Evolutionary conservation across 2,113 vertebrate species (phyloP).

Genomic region (Tragulus kanchil): DNA sequence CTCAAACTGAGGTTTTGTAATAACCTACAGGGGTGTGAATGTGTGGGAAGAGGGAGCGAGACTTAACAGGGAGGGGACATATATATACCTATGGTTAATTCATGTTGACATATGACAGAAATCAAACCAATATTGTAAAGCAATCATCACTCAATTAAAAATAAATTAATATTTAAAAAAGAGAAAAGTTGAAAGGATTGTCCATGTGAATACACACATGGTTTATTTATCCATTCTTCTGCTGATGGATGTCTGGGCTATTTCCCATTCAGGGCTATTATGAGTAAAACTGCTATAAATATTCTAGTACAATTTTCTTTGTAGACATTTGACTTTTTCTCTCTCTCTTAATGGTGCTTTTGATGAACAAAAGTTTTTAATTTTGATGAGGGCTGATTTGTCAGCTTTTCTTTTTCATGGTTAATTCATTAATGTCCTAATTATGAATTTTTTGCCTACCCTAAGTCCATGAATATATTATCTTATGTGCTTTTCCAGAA

Average conservation of each 20-base stretch:
- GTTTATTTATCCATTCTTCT: not conserved
- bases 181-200: not conserved
- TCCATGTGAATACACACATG: not conserved
- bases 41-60: too few species aligned
- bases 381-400: not conserved
- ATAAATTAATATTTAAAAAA: too few species aligned
- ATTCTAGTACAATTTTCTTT: not conserved
- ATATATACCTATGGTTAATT: too few species aligned
- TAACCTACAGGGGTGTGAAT: too few species aligned
- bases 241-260: not conserved
- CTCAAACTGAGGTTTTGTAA: too few species aligned
- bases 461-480: not conserved
- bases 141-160: too few species aligned
- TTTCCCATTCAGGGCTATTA: not conserved
- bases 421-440: not conserved
- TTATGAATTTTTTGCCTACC: not conserved
- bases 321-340: not conserved
- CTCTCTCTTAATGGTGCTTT: not conserved
- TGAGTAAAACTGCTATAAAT: not conserved
- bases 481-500: not conserved
- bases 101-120: too few species aligned
- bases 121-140: too few species aligned
- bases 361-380: constrained; percentile 6
- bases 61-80: too few species aligned
- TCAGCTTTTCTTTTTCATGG: not conserved